Conservation (phyloP, 1,140 invertebrate genomes). For the Pissodes strobi region DNA sequence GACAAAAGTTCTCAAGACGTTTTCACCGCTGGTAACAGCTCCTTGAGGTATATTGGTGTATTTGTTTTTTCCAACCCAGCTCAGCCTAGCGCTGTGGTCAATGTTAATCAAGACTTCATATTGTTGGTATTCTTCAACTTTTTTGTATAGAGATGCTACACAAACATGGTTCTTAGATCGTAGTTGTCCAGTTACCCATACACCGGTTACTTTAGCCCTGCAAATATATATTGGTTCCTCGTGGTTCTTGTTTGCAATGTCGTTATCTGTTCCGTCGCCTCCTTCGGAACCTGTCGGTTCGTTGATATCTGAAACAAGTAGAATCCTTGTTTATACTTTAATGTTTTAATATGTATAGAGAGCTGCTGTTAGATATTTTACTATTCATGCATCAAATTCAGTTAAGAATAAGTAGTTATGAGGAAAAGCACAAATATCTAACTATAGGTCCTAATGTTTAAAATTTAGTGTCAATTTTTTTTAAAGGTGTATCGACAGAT, state of each 20-base stretch:
- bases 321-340: no score
- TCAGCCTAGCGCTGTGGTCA: slow-evolving; percentile 72
- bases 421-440: no score
- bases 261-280: slow-evolving; percentile 29
- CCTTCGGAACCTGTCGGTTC: slow-evolving; percentile 6
- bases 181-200: slow-evolving; percentile 72
- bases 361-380: no score
- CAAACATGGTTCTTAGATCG: slow-evolving; percentile 62
- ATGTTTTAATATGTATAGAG: no score
- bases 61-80: slow-evolving; percentile 73
- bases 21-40: slow-evolving; percentile 65
- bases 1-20: slow-evolving; percentile 57
- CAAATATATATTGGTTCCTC: slow-evolving; percentile 68
- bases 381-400: no score
- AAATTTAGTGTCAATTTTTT: no score
- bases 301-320: slow-evolving; percentile 26
- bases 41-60: slow-evolving; percentile 65
- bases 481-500: no score
- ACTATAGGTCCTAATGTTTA: no score
- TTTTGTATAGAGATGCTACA: slow-evolving; percentile 66
- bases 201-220: slow-evolving; percentile 68
- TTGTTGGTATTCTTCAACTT: slow-evolving; percentile 61
- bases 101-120: slow-evolving; percentile 80
- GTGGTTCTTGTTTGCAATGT: slow-evolving; percentile 12
- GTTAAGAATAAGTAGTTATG: no score